Base-by-base conservation (phyloP, 1,140 invertebrate genomes). In the Onthophagus taurus region DNA sequence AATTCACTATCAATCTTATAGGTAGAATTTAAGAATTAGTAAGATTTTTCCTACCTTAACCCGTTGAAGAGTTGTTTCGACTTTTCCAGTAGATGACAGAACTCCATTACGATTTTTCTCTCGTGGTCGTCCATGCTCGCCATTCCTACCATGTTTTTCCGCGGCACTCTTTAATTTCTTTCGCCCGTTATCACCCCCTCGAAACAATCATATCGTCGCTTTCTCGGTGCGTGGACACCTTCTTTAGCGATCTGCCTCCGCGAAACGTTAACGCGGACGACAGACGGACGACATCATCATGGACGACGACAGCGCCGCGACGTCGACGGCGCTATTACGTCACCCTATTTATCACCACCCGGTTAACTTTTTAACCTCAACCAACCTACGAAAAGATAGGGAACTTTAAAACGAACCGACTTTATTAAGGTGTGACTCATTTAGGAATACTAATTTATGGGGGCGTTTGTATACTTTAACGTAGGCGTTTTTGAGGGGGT, bases 51-150 rank as follows among this genome's bases (percentile, higher is more conserved):
- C 13, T 34, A 91, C 89, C 89, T 81, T 53, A 97, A 72, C 49
- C 92, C 91, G 70, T 97, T 97, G 69, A 97, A 97, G 39, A 97
- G 75, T 68, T 96, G 91, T 69, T 96, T 97, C 23, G 92, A 95
- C 73, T 97, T 96, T 64, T 97, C 94, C 31, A 97, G 74, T 55
- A 96, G 73, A 72, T 96, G 90, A 69, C 89, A 93, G 69, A 97
- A 97, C 70, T 97, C 92, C 65, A 89, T 80, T 48, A 97, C 89
- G 61, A 95, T 82, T 78, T 93, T 93, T 60, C 89, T 78, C 70
- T 96, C 91, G 66, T 89, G 81, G 55, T 87, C 83, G 61, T 85
- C 82, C 71, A 84, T 81, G 59, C 74, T 75, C 66, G 80, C 79
- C 77, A 81, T 82, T 63, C 72, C 77, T 68, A 77, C 74, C 74